These are phyloP conservation scores for Trinorchestia longiramus DNA, from an alignment of 1,140 invertebrate species.

Conservation along the genomic window DNA sequence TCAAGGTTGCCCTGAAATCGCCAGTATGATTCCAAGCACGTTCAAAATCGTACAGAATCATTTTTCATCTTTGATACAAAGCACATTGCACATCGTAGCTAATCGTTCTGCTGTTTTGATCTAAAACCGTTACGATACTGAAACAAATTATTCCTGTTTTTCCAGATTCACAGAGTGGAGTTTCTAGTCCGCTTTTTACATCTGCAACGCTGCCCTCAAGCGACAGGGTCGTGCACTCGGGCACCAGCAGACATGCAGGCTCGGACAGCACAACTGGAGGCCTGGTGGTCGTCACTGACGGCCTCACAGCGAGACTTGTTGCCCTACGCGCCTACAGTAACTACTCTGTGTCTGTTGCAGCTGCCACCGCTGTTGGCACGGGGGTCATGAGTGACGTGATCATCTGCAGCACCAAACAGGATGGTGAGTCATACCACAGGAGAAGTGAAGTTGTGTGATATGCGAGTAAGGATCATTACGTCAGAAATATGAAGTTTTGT, in stretches of 20 bases:
- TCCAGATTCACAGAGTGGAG: neutral
- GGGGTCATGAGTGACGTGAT: constrained; percentile 45
- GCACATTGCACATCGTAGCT: no score
- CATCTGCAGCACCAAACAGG: constrained; percentile 45
- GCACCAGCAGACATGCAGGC: neutral
- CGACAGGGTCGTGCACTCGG: neutral
- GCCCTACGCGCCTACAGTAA: constrained; percentile 31
- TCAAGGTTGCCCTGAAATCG: no score
- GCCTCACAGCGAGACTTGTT: neutral
- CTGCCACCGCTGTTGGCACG: constrained; percentile 25
- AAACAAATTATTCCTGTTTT: neutral
- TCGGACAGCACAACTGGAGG: neutral
- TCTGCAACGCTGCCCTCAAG: neutral
- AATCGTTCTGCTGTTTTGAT: no score
- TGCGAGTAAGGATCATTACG: no score
- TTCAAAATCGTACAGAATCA: no score
- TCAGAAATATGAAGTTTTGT: no score
- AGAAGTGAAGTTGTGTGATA: no score
- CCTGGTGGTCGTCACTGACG: neutral
- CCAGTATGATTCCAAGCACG: no score
- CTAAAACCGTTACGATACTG: no score
- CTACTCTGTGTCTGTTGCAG: constrained; percentile 46
- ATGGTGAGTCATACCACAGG: constrained; percentile 15
- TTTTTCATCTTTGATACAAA: no score
- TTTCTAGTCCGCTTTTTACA: neutral